These are phyloP conservation scores for Lichenostomus cassidix DNA, from an alignment of 2,113 vertebrate species.

Conservation along the genomic window DNA sequence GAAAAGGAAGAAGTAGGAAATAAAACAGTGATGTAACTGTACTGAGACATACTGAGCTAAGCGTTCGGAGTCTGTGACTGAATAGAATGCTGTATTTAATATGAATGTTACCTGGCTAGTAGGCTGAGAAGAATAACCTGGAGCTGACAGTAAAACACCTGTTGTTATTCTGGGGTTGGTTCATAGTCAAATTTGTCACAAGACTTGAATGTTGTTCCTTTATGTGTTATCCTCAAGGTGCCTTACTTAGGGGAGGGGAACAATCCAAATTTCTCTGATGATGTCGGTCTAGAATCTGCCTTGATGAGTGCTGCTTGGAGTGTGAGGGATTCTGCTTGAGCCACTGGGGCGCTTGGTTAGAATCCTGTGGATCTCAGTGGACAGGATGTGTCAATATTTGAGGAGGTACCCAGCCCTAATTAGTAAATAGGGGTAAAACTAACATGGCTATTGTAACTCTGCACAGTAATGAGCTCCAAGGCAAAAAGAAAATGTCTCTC, in stretches of 20 bases:
- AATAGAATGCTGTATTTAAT: background rate
- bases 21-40: background rate
- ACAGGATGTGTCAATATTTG: constrained; percentile 64
- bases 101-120: background rate
- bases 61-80: background rate
- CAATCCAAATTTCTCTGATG: background rate
- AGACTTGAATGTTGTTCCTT: background rate
- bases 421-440: background rate
- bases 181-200: background rate
- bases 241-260: background rate
- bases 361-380: background rate
- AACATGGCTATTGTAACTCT: background rate
- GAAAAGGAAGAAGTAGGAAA: background rate
- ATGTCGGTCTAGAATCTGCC: background rate
- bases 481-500: background rate
- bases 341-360: background rate
- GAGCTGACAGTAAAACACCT: background rate
- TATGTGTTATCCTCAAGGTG: background rate
- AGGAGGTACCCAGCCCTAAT: constrained; percentile 21
- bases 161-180: background rate
- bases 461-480: background rate
- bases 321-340: background rate
- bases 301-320: background rate
- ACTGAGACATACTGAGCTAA: background rate
- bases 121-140: background rate